phyloP scores from a whole-genome alignment of 1,140 invertebrate species.

The Drosophila busckii region DNA sequence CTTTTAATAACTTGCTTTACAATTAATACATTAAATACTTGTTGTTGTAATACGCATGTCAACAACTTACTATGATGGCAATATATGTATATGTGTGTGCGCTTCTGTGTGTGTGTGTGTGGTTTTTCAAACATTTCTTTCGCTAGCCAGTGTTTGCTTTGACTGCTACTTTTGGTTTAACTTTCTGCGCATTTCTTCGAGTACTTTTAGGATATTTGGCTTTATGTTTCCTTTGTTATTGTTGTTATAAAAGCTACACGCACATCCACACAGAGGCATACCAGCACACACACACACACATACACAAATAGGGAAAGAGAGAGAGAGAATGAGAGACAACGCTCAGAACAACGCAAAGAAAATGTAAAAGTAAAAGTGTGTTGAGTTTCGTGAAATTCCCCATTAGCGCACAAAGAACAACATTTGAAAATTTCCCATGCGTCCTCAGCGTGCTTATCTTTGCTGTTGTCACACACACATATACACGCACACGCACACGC shows the following conservation, averaged over 20 bases:
- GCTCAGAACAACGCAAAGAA: constrained; percentile 33
- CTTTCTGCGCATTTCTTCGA: constrained; percentile 10
- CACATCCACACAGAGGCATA: constrained; percentile 4
- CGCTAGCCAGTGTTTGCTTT: constrained; percentile 19
- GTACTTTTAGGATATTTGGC: constrained; percentile 39
- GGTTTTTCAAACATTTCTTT: constrained; percentile 29
- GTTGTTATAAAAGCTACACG: constrained; percentile 42
- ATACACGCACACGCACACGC: constrained; percentile 18
- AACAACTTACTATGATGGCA: constrained; percentile 27
- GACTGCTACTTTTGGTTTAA: constrained; percentile 13
- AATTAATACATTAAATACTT: constrained; percentile 74
- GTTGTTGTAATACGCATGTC: constrained; percentile 74
- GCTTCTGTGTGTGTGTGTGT: neutral
- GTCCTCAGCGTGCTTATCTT: constrained; percentile 54
- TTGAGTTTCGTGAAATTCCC: constrained; percentile 67
- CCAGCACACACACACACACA: neutral
- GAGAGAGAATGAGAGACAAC: neutral
- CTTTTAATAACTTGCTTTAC: constrained; percentile 29
- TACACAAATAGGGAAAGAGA: constrained; percentile 1
- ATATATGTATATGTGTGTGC: neutral
- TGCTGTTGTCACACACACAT: constrained; percentile 13
- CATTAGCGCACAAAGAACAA: constrained; percentile 30
- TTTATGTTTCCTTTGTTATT: constrained; percentile 64
- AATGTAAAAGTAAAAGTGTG: constrained; percentile 68
- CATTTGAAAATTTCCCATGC: constrained; percentile 70